Base-by-base conservation (phyloP, 2,888 invertebrate species). In the Drosophila mimica region DNA sequence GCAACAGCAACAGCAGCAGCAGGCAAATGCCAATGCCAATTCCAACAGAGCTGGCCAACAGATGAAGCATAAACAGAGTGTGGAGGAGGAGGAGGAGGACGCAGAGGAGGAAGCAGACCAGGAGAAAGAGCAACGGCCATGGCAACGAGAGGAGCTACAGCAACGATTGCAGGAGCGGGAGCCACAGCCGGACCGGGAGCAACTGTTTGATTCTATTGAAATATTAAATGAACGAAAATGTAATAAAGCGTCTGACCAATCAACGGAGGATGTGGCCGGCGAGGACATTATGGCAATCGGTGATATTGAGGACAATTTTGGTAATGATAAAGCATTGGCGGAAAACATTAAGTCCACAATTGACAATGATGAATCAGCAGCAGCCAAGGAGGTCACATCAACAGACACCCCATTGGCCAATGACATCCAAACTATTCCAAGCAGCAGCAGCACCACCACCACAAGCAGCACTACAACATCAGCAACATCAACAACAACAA, bases 191-290 rank as follows among this genome's bases (percentile, higher is more conserved):
- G n/a, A 46, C 46, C 70, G 68, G 59, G 77, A 74, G 59, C 77
- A 78, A 70, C 83, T 86, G 77, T 77, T 82, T 72, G 87, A 90
- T 79, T 82, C 85, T 69, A 88, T 89, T 86, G 91, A 89, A 83
- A 83, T 81, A 83, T 86, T 86, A 83, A 82, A 83, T 81, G 91
- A 83, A 78, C 89, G 86, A 83, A 91, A 92, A 90, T 89, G 89
- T 85, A 91, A 91, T 90, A 91, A 91, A 82, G 86, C 78, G 57
- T 31, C 59, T 63, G 73, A 56, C 63, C 70, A 75, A 69, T 72
- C 79, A 59, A 66, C 66, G 61, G 70, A 68, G 70, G 56, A 70
- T 52, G 69, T 38, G 13, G 68, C 59, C 17, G 74, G 51, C 58
- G 74, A 70, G 66, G 72, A 74, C 65, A 72, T 74, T 65, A 74